These are phyloP conservation scores for Lasioglossum baleicum DNA, from an alignment of 1,140 invertebrate species.

Conservation along the genomic window DNA sequence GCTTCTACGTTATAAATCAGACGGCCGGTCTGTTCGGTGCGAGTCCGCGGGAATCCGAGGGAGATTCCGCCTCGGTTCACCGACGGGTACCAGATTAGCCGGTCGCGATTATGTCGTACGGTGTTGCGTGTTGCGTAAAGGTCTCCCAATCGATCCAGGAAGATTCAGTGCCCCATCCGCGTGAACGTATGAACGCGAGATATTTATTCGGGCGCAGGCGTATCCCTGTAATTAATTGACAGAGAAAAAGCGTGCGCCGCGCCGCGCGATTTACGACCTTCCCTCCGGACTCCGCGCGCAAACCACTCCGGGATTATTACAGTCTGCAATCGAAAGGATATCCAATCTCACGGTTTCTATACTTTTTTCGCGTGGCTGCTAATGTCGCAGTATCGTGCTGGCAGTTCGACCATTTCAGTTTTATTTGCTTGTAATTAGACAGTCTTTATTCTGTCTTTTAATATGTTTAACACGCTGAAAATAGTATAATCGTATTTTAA, in stretches of 20 bases:
- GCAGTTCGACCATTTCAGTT: too few relatives aligned
- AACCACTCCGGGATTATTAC: background rate
- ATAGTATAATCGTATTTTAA: too few relatives aligned
- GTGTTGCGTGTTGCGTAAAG: conserved; percentile 28
- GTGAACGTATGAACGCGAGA: conserved; percentile 35
- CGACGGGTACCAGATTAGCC: conserved; percentile 63
- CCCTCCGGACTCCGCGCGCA: background rate
- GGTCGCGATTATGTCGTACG: conserved; percentile 58
- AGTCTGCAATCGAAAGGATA: conserved; percentile 30
- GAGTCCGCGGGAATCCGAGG: conserved; percentile 51
- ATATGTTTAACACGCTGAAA: too few relatives aligned
- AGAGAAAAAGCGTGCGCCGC: background rate
- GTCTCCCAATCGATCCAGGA: background rate
- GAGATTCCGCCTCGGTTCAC: conserved; percentile 35
- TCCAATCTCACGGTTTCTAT: conserved; percentile 38
- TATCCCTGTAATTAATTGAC: conserved; percentile 51
- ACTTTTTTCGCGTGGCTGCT: background rate
- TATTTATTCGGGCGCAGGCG: conserved; percentile 32
- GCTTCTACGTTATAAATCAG: conserved; percentile 65
- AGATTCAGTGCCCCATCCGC: background rate
- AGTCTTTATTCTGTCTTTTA: too few relatives aligned
- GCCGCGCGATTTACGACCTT: conserved; percentile 29
- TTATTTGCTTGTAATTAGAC: too few relatives aligned
- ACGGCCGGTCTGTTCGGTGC: conserved; percentile 40
- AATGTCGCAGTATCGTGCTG: background rate